Evolutionary conservation across 2,888 invertebrate genomes (phyloP).

Genomic region (Acholoe squamosa): DNA sequence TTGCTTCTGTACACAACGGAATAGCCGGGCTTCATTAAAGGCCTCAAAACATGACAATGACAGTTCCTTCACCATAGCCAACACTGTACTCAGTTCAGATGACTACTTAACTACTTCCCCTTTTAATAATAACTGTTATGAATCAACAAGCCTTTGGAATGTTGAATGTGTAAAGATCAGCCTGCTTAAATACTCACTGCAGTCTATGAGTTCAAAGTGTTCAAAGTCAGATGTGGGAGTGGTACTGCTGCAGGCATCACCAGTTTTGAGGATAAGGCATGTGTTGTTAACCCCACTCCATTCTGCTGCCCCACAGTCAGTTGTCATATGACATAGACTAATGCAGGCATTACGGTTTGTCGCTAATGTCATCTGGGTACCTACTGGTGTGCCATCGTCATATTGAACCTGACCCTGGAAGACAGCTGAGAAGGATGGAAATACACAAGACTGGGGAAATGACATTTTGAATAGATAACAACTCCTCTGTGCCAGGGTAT

Average conservation of each 20-base stretch:
- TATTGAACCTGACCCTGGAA: slow-evolving; percentile 4
- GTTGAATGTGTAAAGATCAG: no score
- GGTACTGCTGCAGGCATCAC: not conserved
- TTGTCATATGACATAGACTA: not conserved
- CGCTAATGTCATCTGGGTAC: not conserved
- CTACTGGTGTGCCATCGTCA: not conserved
- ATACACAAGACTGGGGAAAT: no score
- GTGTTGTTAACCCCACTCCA: not conserved
- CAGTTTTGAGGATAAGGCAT: not conserved
- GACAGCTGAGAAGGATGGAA: not conserved
- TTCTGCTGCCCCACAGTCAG: not conserved
- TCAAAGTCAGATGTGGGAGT: not conserved
- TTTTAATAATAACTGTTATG: no score
- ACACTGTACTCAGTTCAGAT: no score
- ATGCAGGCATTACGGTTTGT: not conserved
- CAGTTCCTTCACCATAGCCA: no score
- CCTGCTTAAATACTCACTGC: slow-evolving; percentile 23
- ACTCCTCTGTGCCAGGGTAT: no score
- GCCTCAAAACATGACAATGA: no score
- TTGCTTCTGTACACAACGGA: no score
- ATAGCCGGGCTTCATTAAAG: no score
- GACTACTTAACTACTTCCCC: no score
- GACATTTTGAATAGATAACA: no score
- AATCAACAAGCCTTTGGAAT: no score
- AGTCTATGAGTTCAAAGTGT: slow-evolving; percentile 29